Base-by-base conservation (phyloP, 2,888 invertebrate species). In the Bursaphelenchus okinawaensis region DNA sequence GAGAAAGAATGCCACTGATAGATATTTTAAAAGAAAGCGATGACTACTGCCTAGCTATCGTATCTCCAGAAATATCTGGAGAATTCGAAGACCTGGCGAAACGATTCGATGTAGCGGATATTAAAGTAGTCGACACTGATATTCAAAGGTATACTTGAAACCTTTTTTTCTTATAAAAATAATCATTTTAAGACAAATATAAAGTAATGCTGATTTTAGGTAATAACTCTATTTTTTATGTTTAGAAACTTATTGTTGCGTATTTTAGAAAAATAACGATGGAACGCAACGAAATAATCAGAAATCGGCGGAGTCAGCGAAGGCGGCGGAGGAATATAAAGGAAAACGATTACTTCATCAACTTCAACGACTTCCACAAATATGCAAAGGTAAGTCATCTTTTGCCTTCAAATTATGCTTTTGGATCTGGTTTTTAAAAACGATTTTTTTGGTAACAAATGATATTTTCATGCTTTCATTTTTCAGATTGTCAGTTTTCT, bases 401-500 rank as follows among this genome's bases (percentile, higher is more conserved):
- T n/a, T n/a, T n/a, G n/a, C n/a, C n/a, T n/a, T n/a, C n/a, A n/a
- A n/a, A n/a, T n/a, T n/a, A n/a, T 28, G 29, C 8, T 56, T 9
- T 56, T 50, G 7, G 31, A n/a, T 40, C 8, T 50, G 7, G 22
- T 7, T 50, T 9, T 8, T 8, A 16, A 27, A 62, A 22, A 22
- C 65, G 65, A 64, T 23, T 52, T 8, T 55, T 19, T 65, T 68
- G 29, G 50, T 16, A 78, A 77, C 52, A 72, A 77, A 31, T 61
- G 56, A 8, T 63, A 71, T 22, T 64, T 57, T 51, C 76, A 73
- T 56, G 74, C 77, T 55, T 63, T 68, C 7, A 77, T 75, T 59
- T 67, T 73, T n/a, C 65, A 71, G 75, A 80, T 80, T 74, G 73
- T 71, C 1, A 68, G 72, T n/a, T 78, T 73, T 66, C 72, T 80